Evolutionary conservation across 2,888 invertebrate species (phyloP), one percentile per base, ranked within the genome.

Genomic region (Ptilodon capucinus): DNA sequence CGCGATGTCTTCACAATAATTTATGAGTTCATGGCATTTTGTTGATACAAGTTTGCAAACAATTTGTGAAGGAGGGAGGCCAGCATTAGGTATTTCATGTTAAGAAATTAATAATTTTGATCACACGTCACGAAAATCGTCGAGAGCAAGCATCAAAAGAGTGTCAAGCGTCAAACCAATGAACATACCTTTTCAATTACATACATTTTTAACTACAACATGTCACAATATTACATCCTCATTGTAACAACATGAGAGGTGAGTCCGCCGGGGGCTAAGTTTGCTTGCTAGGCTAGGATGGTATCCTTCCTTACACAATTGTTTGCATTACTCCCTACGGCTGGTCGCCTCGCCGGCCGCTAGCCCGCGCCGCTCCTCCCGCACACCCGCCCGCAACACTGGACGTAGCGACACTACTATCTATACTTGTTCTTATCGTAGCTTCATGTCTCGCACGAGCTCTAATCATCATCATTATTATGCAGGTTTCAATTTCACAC

Each of bases 51-150:
- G 94, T 94, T 95, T 95, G 95, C 95, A 95, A 95, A 95, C 95
- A 95, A 95, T 95, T 95, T 95, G 95, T 93, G 94, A 92, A 95
- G 91, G 91, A 91, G 85, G 95, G 94, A 94, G 94, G 95, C 95
- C 94, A 94, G 93, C 93, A 85, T 88, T 81, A 74, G 81, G 78
- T 84, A 76, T 60, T 65, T 76, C 77, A 39, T 66, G 63, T 70
- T 67, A 54, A 47, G 57, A 62, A 59, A 68, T 69, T 72, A 64
- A 74, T 48, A 74, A 71, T 74, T 79, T 81, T 75, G 72, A 73
- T 78, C 75, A 76, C 78, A 79, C 74, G 67, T 78, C 74, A 80
- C 72, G 75, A 59, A 59, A 60, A 63, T 66, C 70, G 66, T 74
- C 65, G 68, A 76, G 82, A 85, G 89, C 87, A 87, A 89, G 86